Evolutionary conservation across 2,888 invertebrate species (phyloP).

Genomic region (Dolichomitus sp.): DNA sequence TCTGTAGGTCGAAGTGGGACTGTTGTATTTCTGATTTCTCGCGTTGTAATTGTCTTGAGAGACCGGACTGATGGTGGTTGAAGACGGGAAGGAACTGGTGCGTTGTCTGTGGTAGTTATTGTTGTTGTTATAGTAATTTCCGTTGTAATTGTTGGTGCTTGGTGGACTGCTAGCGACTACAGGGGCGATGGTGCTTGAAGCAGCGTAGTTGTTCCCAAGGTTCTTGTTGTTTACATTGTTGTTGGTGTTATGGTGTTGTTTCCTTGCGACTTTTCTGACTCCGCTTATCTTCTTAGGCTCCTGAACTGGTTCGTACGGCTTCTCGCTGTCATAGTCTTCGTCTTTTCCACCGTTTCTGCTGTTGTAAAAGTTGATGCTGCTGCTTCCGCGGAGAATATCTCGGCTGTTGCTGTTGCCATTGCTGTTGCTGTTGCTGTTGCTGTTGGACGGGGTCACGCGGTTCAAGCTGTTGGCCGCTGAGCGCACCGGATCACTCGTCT

Average conservation of each 20-base stretch:
- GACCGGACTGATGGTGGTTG: conserved; percentile 66
- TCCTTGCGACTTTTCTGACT: conserved; percentile 79
- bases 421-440: conserved; percentile 82
- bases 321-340: conserved; percentile 86
- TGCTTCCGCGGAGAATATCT: conserved; percentile 75
- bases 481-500: conserved; percentile 86
- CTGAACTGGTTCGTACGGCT: conserved; percentile 86
- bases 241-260: conserved; percentile 74
- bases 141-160: conserved; percentile 68
- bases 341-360: conserved; percentile 86
- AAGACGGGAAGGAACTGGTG: conserved; percentile 54
- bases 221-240: conserved; percentile 61
- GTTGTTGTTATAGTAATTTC: conserved; percentile 67
- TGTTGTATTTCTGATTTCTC: conserved; percentile 72
- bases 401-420: conserved; percentile 76
- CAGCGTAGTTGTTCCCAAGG: conserved; percentile 54
- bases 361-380: conserved; percentile 82
- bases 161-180: conserved; percentile 41
- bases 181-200: conserved; percentile 75
- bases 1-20: conserved; percentile 75
- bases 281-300: conserved; percentile 78
- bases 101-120: conserved; percentile 70
- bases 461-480: conserved; percentile 81
- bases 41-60: conserved; percentile 71
- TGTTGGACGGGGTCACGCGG: conserved; percentile 77